Percentiles rank a stretch among this genome's conserved stretches.
These are phyloP conservation scores for Heliconius cydno DNA, from an alignment of 2,888 invertebrate species.

Conservation along the genomic window DNA sequence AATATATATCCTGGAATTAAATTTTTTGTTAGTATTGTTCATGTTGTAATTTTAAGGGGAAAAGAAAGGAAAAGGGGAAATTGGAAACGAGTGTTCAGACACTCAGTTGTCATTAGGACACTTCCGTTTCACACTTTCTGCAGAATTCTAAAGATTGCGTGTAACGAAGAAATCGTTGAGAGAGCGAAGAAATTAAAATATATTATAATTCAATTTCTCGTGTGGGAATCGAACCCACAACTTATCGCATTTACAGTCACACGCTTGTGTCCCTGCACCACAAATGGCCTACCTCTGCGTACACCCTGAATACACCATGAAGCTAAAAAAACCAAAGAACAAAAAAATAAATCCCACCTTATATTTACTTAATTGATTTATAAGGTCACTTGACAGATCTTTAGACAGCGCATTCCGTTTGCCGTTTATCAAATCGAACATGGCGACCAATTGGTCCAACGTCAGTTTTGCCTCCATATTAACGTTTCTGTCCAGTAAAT, in stretches of 20 bases:
- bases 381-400: conserved; percentile 82
- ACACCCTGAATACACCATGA: not conserved
- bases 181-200: too few relatives aligned
- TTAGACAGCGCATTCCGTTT: conserved; percentile 82
- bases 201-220: too few relatives aligned
- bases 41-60: not conserved
- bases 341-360: conserved; percentile 70
- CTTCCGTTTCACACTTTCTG: too few relatives aligned
- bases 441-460: conserved; percentile 83
- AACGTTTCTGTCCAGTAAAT: conserved; percentile 73
- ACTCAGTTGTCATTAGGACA: too few relatives aligned
- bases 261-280: too few relatives aligned
- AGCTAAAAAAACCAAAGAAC: conserved; percentile 6
- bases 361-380: conserved; percentile 80
- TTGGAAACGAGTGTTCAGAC: too few relatives aligned
- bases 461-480: conserved; percentile 71
- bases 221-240: too few relatives aligned
- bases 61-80: too few relatives aligned
- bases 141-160: too few relatives aligned
- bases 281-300: not conserved
- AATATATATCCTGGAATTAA: conserved; percentile 74
- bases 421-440: conserved; percentile 84
- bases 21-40: not conserved
- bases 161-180: too few relatives aligned
- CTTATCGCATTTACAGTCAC: too few relatives aligned